Evolutionary conservation across 2,888 invertebrate genomes (phyloP).

Genomic region (Leucoma salicis): DNA sequence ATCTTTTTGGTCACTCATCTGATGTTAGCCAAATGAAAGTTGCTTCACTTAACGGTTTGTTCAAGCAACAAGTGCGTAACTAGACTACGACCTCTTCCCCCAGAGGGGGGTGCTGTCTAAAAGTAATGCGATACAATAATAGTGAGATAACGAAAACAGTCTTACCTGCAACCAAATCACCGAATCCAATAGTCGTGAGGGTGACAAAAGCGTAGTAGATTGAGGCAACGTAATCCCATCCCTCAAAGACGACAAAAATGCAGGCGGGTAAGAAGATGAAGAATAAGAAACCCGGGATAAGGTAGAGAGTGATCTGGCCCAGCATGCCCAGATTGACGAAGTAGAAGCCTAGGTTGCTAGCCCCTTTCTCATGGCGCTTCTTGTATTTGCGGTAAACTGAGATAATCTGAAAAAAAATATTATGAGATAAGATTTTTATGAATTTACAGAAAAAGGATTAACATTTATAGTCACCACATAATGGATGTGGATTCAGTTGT

Average conservation of each 20-base stretch:
- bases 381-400: conserved; percentile 92
- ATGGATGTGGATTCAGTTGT: background rate
- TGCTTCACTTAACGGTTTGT: no score
- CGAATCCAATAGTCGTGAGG: conserved; percentile 94
- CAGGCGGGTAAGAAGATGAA: conserved; percentile 94
- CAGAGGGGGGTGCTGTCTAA: no score
- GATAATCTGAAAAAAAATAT: conserved; percentile 83
- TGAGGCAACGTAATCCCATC: conserved; percentile 92
- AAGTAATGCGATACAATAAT: no score
- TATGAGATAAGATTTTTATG: background rate
- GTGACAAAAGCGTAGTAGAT: conserved; percentile 95
- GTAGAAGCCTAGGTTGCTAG: conserved; percentile 82
- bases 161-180: conserved; percentile 94
- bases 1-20: no score
- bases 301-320: conserved; percentile 90
- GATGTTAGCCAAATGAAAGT: no score
- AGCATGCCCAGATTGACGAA: conserved; percentile 87
- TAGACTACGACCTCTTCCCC: no score
- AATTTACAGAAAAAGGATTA: background rate
- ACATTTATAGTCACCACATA: background rate
- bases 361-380: conserved; percentile 83
- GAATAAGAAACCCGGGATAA: conserved; percentile 94
- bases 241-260: conserved; percentile 91
- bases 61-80: no score
- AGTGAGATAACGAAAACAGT: no score